Evolutionary conservation across 2,797 vertebrate species (phyloP).

Genomic region (Borostomias antarcticus): DNA sequence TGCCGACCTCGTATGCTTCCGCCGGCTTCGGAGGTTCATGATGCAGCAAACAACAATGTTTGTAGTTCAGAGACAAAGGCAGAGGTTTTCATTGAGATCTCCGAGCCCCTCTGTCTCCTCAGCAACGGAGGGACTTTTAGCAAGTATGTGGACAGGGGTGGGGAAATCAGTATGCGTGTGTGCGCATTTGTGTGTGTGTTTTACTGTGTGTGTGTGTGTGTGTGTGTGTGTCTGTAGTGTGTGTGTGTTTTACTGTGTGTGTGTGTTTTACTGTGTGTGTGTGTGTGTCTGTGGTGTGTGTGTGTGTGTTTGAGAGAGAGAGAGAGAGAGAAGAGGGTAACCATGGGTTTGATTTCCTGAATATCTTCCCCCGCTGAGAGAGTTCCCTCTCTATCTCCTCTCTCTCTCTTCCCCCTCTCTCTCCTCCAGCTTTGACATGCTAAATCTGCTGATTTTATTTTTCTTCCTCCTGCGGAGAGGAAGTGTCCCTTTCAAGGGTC

Average conservation of each 20-base stretch:
- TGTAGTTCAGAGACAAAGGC: constrained; percentile 39
- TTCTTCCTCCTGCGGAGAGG: constrained; percentile 83
- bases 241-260: constrained; percentile 19
- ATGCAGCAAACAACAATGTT: constrained; percentile 24
- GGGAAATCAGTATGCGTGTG: constrained; percentile 39
- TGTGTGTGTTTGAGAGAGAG: not conserved
- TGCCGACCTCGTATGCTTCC: not conserved
- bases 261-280: constrained; percentile 5
- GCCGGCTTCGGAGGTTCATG: constrained; percentile 19
- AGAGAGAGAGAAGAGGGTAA: too few relatives aligned
- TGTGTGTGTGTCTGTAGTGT: constrained; percentile 6
- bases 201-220: constrained; percentile 15
- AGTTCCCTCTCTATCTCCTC: constrained; percentile 66
- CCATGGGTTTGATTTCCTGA: constrained; percentile 76
- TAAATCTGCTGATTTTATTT: constrained; percentile 85
- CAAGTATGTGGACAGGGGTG: constrained; percentile 71
- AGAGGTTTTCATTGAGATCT: constrained; percentile 66
- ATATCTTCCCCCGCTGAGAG: constrained; percentile 73
- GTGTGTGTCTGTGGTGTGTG: constrained; percentile 25
- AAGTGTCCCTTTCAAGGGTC: constrained; percentile 84
- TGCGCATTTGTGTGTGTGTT: constrained; percentile 24
- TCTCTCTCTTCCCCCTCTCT: constrained; percentile 52
- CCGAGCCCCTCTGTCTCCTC: constrained; percentile 65
- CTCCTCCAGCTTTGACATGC: constrained; percentile 79
- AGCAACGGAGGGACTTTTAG: constrained; percentile 76